Conservation (phyloP, 2,113 vertebrate species). For the Eretmochelys imbricata region DNA sequence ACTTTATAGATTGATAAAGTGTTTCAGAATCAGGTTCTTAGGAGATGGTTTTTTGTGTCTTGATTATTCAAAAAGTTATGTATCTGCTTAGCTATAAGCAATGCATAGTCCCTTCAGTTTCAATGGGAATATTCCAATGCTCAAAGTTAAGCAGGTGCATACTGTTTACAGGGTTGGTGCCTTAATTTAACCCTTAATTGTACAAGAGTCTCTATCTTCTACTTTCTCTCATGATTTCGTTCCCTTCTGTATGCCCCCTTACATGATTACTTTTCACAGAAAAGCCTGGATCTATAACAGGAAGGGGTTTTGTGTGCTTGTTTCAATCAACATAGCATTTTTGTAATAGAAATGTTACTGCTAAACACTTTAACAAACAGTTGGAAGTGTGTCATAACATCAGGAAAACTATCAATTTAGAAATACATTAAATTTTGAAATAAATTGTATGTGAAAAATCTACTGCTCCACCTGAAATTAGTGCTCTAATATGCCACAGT, state of each 20-base stretch:
- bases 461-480: not conserved
- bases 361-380: not conserved
- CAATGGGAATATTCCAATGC: not conserved
- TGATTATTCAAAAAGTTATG: not conserved
- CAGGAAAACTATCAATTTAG: not conserved
- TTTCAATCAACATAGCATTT: not conserved
- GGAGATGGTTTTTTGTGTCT: not conserved
- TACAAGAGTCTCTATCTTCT: fast-evolving
- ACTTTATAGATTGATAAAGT: not conserved
- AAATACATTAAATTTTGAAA: not conserved
- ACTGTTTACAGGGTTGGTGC: fast-evolving
- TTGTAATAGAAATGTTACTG: not conserved
- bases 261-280: not conserved
- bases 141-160: not conserved
- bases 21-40: not conserved
- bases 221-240: not conserved
- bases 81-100: not conserved
- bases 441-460: not conserved
- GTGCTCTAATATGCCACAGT: not conserved
- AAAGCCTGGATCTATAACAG: not conserved
- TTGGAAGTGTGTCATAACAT: not conserved
- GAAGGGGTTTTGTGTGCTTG: fast-evolving
- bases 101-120: not conserved
- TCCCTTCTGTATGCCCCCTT: not conserved
- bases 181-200: not conserved